These are phyloP conservation scores for Leucoptera coffeella DNA, from an alignment of 2,888 invertebrate genomes.

Conservation along the genomic window DNA sequence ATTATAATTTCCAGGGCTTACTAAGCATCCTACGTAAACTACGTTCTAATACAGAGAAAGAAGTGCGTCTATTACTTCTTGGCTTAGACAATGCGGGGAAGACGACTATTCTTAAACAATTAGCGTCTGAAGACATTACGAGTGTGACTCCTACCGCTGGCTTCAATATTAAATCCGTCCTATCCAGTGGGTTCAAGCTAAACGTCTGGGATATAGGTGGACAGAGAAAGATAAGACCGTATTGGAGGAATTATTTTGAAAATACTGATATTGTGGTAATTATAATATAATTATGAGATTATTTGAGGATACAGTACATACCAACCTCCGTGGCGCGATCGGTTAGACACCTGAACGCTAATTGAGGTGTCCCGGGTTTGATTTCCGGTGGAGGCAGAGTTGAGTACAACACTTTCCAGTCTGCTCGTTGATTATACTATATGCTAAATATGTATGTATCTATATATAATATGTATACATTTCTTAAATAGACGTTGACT, in stretches of 20 bases:
- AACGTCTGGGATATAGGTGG: slow-evolving; percentile 99
- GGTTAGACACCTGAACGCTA: too few relatives aligned
- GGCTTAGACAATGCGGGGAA: slow-evolving; percentile 98
- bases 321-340: too few relatives aligned
- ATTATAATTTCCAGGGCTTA: too few relatives aligned
- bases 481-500: too few relatives aligned
- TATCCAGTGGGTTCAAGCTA: slow-evolving; percentile 90
- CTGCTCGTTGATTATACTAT: too few relatives aligned
- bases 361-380: too few relatives aligned
- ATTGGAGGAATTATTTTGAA: slow-evolving; percentile 99
- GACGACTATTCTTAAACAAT: slow-evolving; percentile 89
- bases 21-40: slow-evolving; percentile 86
- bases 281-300: too few relatives aligned
- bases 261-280: slow-evolving; percentile 96
- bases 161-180: slow-evolving; percentile 97
- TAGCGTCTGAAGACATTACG: slow-evolving; percentile 93
- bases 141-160: slow-evolving; percentile 96
- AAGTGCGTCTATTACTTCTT: slow-evolving; percentile 81
- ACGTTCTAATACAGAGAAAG: slow-evolving; percentile 83
- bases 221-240: slow-evolving; percentile 95
- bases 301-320: too few relatives aligned
- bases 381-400: too few relatives aligned
- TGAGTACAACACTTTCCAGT: too few relatives aligned
- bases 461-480: too few relatives aligned
- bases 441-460: too few relatives aligned